A percentile compares a stretch with the other conserved stretches of the same genome.
Conservation (phyloP, 1,140 invertebrate genomes). For the Drosophila bocki region DNA sequence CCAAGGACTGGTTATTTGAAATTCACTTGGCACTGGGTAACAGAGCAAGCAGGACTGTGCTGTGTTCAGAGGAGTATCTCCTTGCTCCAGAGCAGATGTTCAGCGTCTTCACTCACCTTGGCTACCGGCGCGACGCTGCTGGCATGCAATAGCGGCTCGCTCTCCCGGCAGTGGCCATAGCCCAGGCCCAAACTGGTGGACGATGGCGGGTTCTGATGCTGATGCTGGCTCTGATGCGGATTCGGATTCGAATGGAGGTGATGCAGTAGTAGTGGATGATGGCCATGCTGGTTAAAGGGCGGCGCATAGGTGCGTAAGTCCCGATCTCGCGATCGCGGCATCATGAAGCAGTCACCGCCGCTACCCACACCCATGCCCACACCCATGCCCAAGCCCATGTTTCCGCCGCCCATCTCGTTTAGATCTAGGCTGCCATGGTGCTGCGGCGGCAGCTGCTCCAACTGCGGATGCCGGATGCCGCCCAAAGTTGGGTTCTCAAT, state of each 20-base stretch:
- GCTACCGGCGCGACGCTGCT: constrained; percentile 85
- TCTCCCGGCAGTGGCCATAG: constrained; percentile 87
- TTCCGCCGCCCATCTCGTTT: constrained; percentile 19
- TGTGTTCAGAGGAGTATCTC: constrained; percentile 74
- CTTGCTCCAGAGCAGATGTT: constrained; percentile 70
- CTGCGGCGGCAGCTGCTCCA: constrained; percentile 64
- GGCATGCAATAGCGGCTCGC: constrained; percentile 88
- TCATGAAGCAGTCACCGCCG: constrained; percentile 62
- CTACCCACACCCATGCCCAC: constrained; percentile 26
- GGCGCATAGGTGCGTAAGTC: constrained; percentile 53
- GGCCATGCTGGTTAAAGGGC: constrained; percentile 74
- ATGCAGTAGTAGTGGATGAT: constrained; percentile 72
- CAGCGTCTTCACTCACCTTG: constrained; percentile 79
- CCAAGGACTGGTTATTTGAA: constrained; percentile 1
- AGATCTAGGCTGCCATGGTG: constrained; percentile 47
- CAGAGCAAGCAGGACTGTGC: background rate
- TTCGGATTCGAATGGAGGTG: constrained; percentile 66
- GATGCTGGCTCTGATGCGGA: constrained; percentile 35
- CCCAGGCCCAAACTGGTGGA: constrained; percentile 72
- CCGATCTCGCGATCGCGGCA: constrained; percentile 44
- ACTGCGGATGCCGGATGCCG: constrained; percentile 58
- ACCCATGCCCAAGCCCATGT: constrained; percentile 6
- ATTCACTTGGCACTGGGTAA: background rate
- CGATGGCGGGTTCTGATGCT: constrained; percentile 61
- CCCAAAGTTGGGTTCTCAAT: constrained; percentile 82